phyloP scores from a whole-genome alignment of 2,113 vertebrate genomes.

The Toxostoma redivivum region DNA sequence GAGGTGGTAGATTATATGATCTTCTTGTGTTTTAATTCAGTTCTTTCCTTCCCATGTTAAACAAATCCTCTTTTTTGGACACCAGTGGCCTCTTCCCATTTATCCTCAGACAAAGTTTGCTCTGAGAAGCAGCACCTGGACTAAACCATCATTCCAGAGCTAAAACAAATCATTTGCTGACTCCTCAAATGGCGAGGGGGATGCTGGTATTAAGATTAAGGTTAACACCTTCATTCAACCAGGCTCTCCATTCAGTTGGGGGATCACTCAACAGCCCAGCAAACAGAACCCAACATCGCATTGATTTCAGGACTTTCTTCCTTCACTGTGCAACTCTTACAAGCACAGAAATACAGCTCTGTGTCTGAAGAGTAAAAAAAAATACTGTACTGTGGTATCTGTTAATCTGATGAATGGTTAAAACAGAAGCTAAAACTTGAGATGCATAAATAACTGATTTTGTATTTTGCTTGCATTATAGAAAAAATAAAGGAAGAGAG shows the following conservation, averaged over 20 bases:
- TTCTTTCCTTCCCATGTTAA: background rate
- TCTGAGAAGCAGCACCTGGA: background rate
- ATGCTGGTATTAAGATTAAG: background rate
- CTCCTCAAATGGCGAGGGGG: background rate
- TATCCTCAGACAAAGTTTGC: background rate
- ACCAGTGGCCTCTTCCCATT: background rate
- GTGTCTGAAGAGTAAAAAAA: background rate
- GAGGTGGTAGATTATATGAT: background rate
- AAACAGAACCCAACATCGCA: background rate
- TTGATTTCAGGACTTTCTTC: background rate
- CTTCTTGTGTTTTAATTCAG: background rate
- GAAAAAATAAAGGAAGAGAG: background rate
- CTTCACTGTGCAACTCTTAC: background rate
- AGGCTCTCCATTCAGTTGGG: background rate
- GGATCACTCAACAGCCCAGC: slow-evolving; percentile 11
- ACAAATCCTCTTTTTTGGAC: slow-evolving; percentile 9
- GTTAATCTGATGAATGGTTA: background rate
- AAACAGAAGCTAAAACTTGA: slow-evolving; percentile 26
- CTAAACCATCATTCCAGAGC: background rate
- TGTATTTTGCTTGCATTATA: background rate
- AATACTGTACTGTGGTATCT: background rate
- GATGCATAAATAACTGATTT: slow-evolving; percentile 24
- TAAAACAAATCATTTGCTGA: background rate
- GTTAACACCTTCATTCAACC: slow-evolving; percentile 33
- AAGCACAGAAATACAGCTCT: background rate